phyloP scores from a whole-genome alignment of 1,140 invertebrate species.

The Megalonaias nervosa region DNA sequence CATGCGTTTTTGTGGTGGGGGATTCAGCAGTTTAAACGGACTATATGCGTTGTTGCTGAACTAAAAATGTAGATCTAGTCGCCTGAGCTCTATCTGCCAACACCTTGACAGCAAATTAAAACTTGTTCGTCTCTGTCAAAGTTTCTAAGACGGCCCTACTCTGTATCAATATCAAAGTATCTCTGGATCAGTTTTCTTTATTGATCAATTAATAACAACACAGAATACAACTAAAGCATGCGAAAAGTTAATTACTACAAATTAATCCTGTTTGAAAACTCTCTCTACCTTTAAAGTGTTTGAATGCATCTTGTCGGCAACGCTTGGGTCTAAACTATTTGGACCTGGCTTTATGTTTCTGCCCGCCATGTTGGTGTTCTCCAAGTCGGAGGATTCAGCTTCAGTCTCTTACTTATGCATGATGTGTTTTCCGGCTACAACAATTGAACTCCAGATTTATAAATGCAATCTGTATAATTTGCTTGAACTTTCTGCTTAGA shows the following conservation, averaged over 20 bases:
- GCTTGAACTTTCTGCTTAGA: too few species aligned
- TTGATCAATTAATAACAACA: background rate
- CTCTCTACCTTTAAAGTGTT: slow-evolving; percentile 62
- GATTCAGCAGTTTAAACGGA: too few species aligned
- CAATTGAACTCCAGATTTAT: too few species aligned
- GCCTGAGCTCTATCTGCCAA: too few species aligned
- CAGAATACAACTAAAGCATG: background rate
- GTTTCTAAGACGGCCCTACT: background rate
- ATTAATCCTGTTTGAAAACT: background rate
- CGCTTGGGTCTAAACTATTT: slow-evolving; percentile 42
- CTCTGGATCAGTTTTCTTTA: background rate
- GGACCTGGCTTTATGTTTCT: slow-evolving; percentile 51
- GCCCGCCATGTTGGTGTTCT: slow-evolving; percentile 56
- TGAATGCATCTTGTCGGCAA: slow-evolving; percentile 60
- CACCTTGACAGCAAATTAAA: too few species aligned
- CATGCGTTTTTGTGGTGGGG: too few species aligned
- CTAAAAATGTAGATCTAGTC: too few species aligned
- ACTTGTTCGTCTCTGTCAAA: background rate
- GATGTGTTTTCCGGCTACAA: too few species aligned
- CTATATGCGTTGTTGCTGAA: too few species aligned
- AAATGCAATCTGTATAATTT: too few species aligned
- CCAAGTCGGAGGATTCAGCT: background rate
- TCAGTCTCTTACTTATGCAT: too few species aligned
- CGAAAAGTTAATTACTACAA: background rate
- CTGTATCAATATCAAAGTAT: background rate